Evolutionary conservation across 2,113 vertebrate species (phyloP).

Genomic region (Grammomys dolichurus): DNA sequence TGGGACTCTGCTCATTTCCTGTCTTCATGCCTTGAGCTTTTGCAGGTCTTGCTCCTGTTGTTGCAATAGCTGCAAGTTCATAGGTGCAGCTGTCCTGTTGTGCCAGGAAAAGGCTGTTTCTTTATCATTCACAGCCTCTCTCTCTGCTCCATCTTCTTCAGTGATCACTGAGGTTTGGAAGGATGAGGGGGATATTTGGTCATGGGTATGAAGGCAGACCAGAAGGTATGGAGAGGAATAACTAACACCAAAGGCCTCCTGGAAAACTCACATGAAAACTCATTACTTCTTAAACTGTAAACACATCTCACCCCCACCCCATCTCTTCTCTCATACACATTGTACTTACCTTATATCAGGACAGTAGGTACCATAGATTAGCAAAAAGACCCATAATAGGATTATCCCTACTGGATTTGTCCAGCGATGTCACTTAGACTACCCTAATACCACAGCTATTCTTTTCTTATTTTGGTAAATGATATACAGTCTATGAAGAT

Average conservation of each 20-base stretch:
- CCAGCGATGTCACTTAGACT: not conserved
- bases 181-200: not conserved
- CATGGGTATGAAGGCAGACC: not conserved
- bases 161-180: not conserved
- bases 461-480: slow-evolving; percentile 13
- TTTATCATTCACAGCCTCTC: not conserved
- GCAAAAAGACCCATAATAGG: not conserved
- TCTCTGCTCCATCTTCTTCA: no score
- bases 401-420: not conserved
- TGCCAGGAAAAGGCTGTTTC: not conserved
- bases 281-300: not conserved
- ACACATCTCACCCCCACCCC: not conserved
- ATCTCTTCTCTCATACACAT: not conserved
- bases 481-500: not conserved
- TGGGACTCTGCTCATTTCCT: not conserved
- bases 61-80: not conserved
- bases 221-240: not conserved
- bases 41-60: not conserved
- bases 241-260: not conserved
- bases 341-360: not conserved
- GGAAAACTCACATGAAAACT: not conserved
- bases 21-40: not conserved
- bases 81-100: no score
- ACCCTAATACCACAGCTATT: not conserved
- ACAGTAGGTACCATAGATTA: not conserved